These are phyloP conservation scores for Phaonia tiefii DNA, from an alignment of 2,888 invertebrate genomes.

Conservation along the genomic window DNA sequence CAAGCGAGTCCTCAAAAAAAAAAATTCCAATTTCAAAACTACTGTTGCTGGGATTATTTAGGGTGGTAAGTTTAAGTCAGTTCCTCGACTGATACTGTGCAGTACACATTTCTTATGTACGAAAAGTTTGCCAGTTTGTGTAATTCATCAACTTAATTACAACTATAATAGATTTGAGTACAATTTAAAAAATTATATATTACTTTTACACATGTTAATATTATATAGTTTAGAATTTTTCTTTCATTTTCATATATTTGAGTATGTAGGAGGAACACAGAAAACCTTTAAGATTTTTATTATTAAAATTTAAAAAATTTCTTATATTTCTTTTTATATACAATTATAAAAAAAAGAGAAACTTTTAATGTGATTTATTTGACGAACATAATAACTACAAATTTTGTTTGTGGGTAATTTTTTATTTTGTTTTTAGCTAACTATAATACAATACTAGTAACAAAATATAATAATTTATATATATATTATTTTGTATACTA, in stretches of 20 bases:
- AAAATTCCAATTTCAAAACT: too few relatives aligned
- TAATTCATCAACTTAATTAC: too few relatives aligned
- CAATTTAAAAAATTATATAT: too few relatives aligned
- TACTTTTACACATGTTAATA: too few relatives aligned
- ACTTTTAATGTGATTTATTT: neutral
- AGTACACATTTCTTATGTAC: too few relatives aligned
- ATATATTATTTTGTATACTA: constrained; percentile 19
- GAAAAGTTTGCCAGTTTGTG: too few relatives aligned
- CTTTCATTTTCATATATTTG: too few relatives aligned
- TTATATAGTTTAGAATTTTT: constrained; percentile 3
- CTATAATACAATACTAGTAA: constrained; percentile 60
- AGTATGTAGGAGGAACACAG: constrained; percentile 7
- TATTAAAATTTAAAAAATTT: neutral
- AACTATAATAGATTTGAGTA: too few relatives aligned
- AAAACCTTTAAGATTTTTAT: constrained; percentile 15
- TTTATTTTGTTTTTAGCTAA: constrained; percentile 15
- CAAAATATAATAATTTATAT: constrained; percentile 48
- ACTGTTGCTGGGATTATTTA: too few relatives aligned
- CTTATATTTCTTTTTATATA: constrained; percentile 2
- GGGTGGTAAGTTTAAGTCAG: too few relatives aligned
- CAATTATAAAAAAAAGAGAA: constrained; percentile 17
- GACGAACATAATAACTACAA: constrained; percentile 15
- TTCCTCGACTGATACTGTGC: too few relatives aligned
- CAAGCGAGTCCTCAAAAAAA: too few relatives aligned
- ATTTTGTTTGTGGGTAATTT: neutral